phyloP scores from a whole-genome alignment of 2,888 invertebrate genomes.

The Flexamia atlantica region DNA sequence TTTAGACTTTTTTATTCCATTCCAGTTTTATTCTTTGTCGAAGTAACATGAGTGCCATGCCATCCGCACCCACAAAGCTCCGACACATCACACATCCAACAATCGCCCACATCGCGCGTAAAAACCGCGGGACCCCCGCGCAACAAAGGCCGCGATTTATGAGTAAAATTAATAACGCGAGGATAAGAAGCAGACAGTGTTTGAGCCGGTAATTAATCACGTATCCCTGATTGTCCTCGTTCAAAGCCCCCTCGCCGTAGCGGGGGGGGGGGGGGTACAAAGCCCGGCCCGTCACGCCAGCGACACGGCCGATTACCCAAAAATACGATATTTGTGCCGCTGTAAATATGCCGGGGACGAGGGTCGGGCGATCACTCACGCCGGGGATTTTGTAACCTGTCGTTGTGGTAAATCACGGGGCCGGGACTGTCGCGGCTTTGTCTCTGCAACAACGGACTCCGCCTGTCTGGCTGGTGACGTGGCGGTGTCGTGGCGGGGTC shows the following conservation, averaged over 20 bases:
- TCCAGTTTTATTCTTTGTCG: no score
- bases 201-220: conserved; percentile 40
- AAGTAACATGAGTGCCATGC: no score
- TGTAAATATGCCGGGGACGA: conserved; percentile 37
- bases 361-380: neutral
- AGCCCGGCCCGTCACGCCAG: conserved; percentile 27
- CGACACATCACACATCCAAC: no score
- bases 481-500: no score
- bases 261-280: neutral
- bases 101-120: no score
- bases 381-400: neutral
- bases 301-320: conserved; percentile 48
- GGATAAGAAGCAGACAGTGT: conserved; percentile 30
- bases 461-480: no score
- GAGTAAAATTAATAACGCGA: conserved; percentile 16
- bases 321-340: conserved; percentile 55
- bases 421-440: neutral
- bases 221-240: conserved; percentile 36
- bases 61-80: no score
- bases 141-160: conserved; percentile 14
- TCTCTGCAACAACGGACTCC: no score
- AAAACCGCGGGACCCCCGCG: neutral
- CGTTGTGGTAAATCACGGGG: conserved; percentile 15
- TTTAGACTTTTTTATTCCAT: no score
- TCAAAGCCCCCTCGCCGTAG: neutral